These are phyloP conservation scores for Entomyzon cyanotis DNA, from an alignment of 2,113 vertebrate species.

Conservation along the genomic window DNA sequence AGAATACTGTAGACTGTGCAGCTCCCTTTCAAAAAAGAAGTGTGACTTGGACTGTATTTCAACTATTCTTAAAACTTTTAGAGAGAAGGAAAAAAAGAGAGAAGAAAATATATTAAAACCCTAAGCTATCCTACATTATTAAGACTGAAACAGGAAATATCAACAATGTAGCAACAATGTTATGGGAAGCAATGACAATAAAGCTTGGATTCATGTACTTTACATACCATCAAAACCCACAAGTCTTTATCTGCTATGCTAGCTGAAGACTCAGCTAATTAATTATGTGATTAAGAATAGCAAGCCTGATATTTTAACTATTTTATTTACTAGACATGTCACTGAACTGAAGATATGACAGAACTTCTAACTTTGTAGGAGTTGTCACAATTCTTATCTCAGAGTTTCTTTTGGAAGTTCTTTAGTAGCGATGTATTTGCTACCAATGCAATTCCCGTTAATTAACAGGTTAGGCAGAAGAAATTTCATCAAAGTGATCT, in stretches of 20 bases:
- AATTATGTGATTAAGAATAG: not conserved
- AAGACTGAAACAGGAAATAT: slow-evolving; percentile 71
- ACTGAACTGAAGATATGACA: not conserved
- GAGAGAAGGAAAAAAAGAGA: not conserved
- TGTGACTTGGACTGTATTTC: slow-evolving; percentile 60
- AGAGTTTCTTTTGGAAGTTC: not conserved
- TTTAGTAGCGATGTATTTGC: not conserved
- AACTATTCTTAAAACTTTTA: slow-evolving; percentile 47
- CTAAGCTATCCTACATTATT: slow-evolving; percentile 51
- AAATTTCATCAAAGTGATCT: not conserved
- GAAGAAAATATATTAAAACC: slow-evolving; percentile 5
- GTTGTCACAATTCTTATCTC: not conserved
- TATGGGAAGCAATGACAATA: slow-evolving; percentile 62
- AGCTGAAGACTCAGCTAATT: slow-evolving; percentile 50
- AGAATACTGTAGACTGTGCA: slow-evolving; percentile 59
- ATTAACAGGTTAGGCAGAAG: not conserved
- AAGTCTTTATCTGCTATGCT: slow-evolving; percentile 51
- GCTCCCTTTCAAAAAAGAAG: slow-evolving; percentile 57
- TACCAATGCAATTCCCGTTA: not conserved
- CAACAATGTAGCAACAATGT: slow-evolving; percentile 70
- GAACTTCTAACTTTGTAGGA: not conserved
- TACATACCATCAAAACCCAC: not conserved
- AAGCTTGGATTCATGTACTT: slow-evolving; percentile 57
- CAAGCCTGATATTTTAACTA: not conserved
- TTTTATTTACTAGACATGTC: not conserved